Conservation (phyloP, 1,140 invertebrate genomes). For the Drosophila ercepeae region DNA sequence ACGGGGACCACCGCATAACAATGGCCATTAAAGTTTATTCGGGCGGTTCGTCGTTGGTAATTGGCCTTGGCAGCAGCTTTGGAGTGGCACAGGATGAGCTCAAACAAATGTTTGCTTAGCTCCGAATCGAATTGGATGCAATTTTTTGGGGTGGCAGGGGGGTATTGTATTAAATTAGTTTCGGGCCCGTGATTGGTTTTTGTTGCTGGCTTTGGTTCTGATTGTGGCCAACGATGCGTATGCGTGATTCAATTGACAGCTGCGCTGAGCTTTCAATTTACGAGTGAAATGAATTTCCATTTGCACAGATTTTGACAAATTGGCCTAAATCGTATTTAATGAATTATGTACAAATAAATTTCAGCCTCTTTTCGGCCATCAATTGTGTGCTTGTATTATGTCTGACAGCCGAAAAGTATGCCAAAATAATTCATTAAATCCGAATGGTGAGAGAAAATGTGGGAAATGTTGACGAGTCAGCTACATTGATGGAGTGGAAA, state of each 20-base stretch:
- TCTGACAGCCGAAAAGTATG: constrained; percentile 39
- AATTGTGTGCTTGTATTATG: constrained; percentile 22
- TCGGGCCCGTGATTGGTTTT: constrained; percentile 31
- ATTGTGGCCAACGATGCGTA: constrained; percentile 22
- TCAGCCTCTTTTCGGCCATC: constrained; percentile 29
- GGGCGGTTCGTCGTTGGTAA: constrained; percentile 56
- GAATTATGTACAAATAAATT: constrained; percentile 41
- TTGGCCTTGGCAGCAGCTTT: constrained; percentile 41
- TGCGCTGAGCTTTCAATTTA: constrained; percentile 47
- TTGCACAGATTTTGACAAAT: constrained; percentile 45
- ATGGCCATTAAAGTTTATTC: constrained; percentile 71
- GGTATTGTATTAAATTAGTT: constrained; percentile 48
- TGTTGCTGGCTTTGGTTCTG: constrained; percentile 1
- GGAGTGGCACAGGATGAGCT: not conserved
- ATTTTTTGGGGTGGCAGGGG: not conserved
- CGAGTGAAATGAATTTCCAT: constrained; percentile 44
- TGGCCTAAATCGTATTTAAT: constrained; percentile 39
- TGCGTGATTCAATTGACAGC: constrained; percentile 33
- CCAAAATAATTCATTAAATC: constrained; percentile 27
- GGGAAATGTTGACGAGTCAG: constrained; percentile 14
- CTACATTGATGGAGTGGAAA: not conserved
- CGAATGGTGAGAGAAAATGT: not conserved
- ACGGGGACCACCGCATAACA: constrained; percentile 40
- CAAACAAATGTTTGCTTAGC: constrained; percentile 35
- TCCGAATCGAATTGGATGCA: constrained; percentile 24